Conservation (phyloP, 2,113 vertebrate species). For the Elephas maximus region DNA sequence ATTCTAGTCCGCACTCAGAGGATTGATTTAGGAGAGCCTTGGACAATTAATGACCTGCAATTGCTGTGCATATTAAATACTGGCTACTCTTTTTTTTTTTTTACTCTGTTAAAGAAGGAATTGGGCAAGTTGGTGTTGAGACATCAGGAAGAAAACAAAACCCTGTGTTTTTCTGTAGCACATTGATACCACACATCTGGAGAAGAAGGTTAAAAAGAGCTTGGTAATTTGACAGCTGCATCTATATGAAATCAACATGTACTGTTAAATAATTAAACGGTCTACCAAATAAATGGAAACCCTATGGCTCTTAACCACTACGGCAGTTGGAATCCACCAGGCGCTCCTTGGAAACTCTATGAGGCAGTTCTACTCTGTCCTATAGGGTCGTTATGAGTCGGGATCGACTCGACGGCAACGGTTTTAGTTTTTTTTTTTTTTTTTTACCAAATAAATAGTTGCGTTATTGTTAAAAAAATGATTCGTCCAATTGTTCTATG, state of each 20-base stretch:
- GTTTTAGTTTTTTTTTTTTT: too few relatives aligned
- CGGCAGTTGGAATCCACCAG: too few relatives aligned
- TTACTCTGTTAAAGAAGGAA: constrained; percentile 47
- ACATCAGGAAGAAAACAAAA: constrained; percentile 69
- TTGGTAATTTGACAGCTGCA: not conserved
- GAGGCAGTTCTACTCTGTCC: too few relatives aligned
- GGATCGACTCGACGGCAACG: too few relatives aligned
- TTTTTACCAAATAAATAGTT: not conserved
- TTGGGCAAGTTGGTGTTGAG: constrained; percentile 37
- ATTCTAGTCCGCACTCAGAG: constrained; percentile 81
- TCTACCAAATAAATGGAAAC: not conserved
- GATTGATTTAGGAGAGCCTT: constrained; percentile 82
- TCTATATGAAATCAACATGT: not conserved
- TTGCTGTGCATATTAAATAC: constrained; percentile 84
- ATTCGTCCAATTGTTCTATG: not conserved
- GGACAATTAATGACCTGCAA: constrained; percentile 85
- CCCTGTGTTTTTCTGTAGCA: not conserved
- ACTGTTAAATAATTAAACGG: constrained; percentile 3
- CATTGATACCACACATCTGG: constrained; percentile 25
- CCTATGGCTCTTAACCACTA: too few relatives aligned
- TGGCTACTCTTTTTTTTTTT: not conserved
- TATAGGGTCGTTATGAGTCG: too few relatives aligned
- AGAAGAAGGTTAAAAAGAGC: constrained; percentile 45
- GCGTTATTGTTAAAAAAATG: not conserved
- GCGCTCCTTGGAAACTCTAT: too few relatives aligned